phyloP scores from a whole-genome alignment of 2,888 invertebrate genomes.

The Hirtodrosophila alboralis region DNA sequence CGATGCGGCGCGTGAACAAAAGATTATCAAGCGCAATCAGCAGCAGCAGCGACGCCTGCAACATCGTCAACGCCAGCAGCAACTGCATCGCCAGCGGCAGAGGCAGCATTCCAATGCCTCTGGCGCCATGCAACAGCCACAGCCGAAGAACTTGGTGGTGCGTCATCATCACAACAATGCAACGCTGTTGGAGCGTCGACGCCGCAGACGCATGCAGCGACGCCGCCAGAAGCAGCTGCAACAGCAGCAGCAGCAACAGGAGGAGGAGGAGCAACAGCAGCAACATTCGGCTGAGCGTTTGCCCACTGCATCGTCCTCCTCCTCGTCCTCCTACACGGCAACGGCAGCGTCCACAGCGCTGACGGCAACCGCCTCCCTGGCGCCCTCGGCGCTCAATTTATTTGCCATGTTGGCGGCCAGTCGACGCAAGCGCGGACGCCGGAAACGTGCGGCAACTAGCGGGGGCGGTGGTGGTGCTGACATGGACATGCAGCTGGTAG shows the following conservation, averaged over 20 bases:
- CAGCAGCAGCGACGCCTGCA: slow-evolving; percentile 34
- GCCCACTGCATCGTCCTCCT: slow-evolving; percentile 53
- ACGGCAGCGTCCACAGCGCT: slow-evolving; percentile 78
- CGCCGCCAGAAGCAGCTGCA: slow-evolving; percentile 46
- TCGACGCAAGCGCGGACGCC: slow-evolving; percentile 80
- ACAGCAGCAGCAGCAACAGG: slow-evolving; percentile 30
- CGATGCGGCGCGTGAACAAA: slow-evolving; percentile 50
- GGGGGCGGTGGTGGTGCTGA: slow-evolving; percentile 25
- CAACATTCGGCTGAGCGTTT: slow-evolving; percentile 51
- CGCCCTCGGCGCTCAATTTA: slow-evolving; percentile 79
- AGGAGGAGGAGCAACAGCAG: slow-evolving; percentile 37
- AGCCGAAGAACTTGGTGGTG: slow-evolving; percentile 75
- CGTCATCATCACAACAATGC: slow-evolving; percentile 81
- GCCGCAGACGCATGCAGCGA: slow-evolving; percentile 48
- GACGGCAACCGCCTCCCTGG: slow-evolving; percentile 78
- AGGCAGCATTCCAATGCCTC: slow-evolving; percentile 37
- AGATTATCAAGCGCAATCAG: slow-evolving; percentile 53
- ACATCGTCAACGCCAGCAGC: slow-evolving; percentile 44
- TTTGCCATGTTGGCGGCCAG: slow-evolving; percentile 81
- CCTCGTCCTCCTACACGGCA: slow-evolving; percentile 70
- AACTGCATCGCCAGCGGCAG: slow-evolving; percentile 50
- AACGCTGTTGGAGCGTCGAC: slow-evolving; percentile 54
- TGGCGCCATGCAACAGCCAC: slow-evolving; percentile 59
- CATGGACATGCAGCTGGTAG: slow-evolving; percentile 78
- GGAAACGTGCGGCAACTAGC: slow-evolving; percentile 69